Percentiles rank a stretch among this genome's conserved stretches.
phyloP scores from a whole-genome alignment of 2,888 invertebrate species.

The Tetropium fuscum region DNA sequence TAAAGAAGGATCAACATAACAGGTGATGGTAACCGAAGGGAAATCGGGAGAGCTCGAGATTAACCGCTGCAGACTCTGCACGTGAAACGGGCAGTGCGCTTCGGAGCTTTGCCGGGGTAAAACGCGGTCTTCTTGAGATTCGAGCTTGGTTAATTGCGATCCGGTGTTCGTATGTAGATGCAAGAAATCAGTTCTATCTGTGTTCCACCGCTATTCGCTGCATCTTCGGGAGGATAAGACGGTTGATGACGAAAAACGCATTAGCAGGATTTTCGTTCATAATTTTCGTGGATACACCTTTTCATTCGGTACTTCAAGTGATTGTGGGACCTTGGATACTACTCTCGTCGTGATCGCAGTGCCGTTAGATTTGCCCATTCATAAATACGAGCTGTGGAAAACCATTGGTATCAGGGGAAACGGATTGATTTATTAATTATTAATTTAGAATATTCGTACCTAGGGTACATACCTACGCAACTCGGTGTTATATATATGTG shows the following conservation, averaged over 20 bases:
- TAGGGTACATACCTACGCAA: too few species aligned
- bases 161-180: constrained; percentile 12
- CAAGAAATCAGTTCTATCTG: constrained; percentile 4
- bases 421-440: constrained; percentile 5
- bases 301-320: constrained; percentile 25
- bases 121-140: constrained; percentile 28
- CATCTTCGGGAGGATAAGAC: not conserved
- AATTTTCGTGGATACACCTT: constrained; percentile 5
- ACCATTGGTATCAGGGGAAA: constrained; percentile 7
- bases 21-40: constrained; percentile 53
- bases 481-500: too few species aligned
- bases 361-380: constrained; percentile 31
- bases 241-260: too few species aligned
- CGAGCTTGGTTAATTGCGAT: constrained; percentile 11
- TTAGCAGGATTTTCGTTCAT: too few species aligned
- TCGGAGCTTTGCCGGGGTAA: constrained; percentile 44
- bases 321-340: constrained; percentile 34
- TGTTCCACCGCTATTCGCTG: constrained; percentile 8
- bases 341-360: constrained; percentile 18
- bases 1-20: constrained; percentile 50
- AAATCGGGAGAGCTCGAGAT: constrained; percentile 49
- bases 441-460: too few species aligned
- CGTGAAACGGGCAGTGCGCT: constrained; percentile 56
- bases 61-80: constrained; percentile 55
- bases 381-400: constrained; percentile 24